A percentile compares a stretch with the other conserved stretches of the same genome.
Conservation (phyloP, 2,888 invertebrate genomes). For the Dynastes grantii region DNA sequence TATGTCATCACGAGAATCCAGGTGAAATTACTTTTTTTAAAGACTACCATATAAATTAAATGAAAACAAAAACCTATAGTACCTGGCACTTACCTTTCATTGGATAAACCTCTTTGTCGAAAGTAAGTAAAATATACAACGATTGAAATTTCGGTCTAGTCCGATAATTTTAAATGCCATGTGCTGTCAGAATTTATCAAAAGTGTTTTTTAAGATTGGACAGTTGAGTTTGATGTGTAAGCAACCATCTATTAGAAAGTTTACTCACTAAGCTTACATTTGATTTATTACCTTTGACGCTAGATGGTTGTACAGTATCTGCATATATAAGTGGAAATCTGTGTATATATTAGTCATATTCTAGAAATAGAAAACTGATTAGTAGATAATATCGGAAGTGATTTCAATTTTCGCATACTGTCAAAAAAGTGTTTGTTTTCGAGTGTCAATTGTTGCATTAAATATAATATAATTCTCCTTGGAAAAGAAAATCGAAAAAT, state of each 20-base stretch:
- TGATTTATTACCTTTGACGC: too few relatives aligned
- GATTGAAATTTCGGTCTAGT: slow-evolving; percentile 15
- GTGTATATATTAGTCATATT: too few relatives aligned
- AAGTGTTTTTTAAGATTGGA: neutral
- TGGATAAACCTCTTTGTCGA: slow-evolving; percentile 13
- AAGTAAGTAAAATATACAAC: slow-evolving; percentile 9
- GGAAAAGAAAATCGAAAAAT: slow-evolving; percentile 51
- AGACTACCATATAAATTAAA: slow-evolving; percentile 52
- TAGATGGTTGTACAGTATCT: too few relatives aligned
- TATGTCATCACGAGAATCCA: slow-evolving; percentile 60
- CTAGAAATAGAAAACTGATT: too few relatives aligned
- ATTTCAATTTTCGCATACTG: slow-evolving; percentile 1
- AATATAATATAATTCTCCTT: slow-evolving; percentile 40
- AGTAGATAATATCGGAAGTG: too few relatives aligned
- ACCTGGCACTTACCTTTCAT: slow-evolving; percentile 16
- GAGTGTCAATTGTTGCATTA: slow-evolving; percentile 39
- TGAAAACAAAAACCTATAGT: slow-evolving; percentile 30
- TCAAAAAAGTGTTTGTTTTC: slow-evolving; percentile 46
- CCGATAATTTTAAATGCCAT: slow-evolving; percentile 31
- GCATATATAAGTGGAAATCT: too few relatives aligned
- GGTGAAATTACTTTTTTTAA: slow-evolving; percentile 55
- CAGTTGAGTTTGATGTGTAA: too few relatives aligned
- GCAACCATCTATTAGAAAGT: neutral
- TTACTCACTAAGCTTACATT: too few relatives aligned
- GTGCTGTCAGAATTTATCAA: slow-evolving; percentile 30